Evolutionary conservation across 2,113 vertebrate species (phyloP), one percentile per base, ranked within the genome.

Genomic region (Leuciscus idus): DNA sequence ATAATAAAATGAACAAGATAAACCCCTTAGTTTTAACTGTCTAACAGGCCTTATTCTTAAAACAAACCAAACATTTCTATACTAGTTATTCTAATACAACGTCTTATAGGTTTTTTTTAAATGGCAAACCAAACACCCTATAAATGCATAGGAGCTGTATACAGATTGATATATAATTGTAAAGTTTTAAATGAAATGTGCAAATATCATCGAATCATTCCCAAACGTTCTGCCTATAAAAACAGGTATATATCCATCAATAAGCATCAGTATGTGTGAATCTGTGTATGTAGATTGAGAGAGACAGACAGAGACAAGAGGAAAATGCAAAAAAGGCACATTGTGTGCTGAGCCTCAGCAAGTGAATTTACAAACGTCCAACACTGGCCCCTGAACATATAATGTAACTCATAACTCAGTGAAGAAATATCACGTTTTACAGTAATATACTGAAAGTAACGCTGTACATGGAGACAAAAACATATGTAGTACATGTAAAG

Each of bases 271-370:
- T 81, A 64, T 28, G 8, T 46, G 61, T 64, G 43, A 72, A 48
- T 72, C 26, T 83, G 86, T 87, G 90, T 89, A 87, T 87, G 87
- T 89, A 90, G 84, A 68, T 39, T 84, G 50, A 79, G 85, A 84
- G 89, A 64, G 78, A 59, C 57, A 85, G 62, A 92, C 57, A 57
- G 6, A 75, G 61, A 92, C 28, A 87, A 11, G 23, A 90, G 84
- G 83, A 39, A 76, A 13, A 86, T 64, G 62, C 21, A 79, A 89
- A 90, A 90, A 95, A 95, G 94, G 95, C 95, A 95, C 95, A 89
- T 86, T 80, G 91, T 92, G 87, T 90, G 90, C 86, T 92, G 83
- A 87, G 91, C 89, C 87, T 89, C 74, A 50, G 28, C 76, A 68
- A 72, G 66, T 50, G 46, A 66, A 46, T 15, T 73, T 83, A 39